Evolutionary conservation across 1,140 invertebrate species (phyloP).

Genomic region (Belonocnema kinseyi): DNA sequence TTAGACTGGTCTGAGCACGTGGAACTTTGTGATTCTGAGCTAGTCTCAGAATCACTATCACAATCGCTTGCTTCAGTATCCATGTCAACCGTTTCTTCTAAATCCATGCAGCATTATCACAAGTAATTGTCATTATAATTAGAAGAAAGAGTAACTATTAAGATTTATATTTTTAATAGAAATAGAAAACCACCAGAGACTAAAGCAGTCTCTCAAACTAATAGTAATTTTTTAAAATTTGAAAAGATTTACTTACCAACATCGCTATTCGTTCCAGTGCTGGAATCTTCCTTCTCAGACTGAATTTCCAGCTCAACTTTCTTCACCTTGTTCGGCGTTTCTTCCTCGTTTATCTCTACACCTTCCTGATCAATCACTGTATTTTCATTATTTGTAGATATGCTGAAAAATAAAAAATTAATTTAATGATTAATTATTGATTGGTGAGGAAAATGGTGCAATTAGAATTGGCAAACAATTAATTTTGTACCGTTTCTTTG

Average conservation of each 20-base stretch:
- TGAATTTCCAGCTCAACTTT: constrained; percentile 82
- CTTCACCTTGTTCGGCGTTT: constrained; percentile 82
- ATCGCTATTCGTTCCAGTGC: constrained; percentile 75
- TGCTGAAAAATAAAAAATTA: constrained; percentile 54
- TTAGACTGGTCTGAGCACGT: constrained; percentile 72
- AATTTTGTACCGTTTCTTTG: constrained; percentile 76
- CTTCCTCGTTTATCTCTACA: constrained; percentile 71
- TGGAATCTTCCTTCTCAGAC: constrained; percentile 78
- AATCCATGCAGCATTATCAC: constrained; percentile 72
- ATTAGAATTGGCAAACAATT: constrained; percentile 33
- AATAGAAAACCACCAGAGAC: neutral
- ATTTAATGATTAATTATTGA: neutral
- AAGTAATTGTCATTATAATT: constrained; percentile 38
- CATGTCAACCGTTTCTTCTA: constrained; percentile 72
- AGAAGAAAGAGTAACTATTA: neutral
- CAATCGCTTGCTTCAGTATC: constrained; percentile 74
- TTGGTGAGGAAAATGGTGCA: constrained; percentile 34
- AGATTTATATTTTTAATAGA: neutral
- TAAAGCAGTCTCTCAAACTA: constrained; percentile 14
- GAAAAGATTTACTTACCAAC: constrained; percentile 69
- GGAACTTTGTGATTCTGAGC: constrained; percentile 74
- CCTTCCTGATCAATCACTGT: constrained; percentile 66
- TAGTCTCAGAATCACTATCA: constrained; percentile 76
- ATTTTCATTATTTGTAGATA: constrained; percentile 72
- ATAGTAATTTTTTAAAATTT: neutral